Evolutionary conservation across 2,888 invertebrate species (phyloP).

Genomic region (Pelosia muscerda): DNA sequence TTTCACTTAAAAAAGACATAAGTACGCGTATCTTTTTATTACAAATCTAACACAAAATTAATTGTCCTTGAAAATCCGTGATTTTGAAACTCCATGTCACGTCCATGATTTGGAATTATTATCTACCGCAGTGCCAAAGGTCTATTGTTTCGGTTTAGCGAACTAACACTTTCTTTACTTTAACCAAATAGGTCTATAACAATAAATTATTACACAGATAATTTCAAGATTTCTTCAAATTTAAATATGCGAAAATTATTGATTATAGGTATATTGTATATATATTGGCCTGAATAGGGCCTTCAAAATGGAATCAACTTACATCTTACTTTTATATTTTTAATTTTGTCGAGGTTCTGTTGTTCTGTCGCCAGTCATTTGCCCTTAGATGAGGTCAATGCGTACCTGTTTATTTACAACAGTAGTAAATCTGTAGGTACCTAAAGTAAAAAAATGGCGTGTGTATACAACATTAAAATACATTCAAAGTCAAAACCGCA

Average conservation of each 20-base stretch:
- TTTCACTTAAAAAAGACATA: neutral
- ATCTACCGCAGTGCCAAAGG: no score
- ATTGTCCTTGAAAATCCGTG: no score
- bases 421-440: neutral
- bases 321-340: neutral
- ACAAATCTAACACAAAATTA: no score
- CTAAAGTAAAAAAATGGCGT: neutral
- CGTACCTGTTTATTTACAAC: neutral
- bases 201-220: neutral
- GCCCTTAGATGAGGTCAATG: neutral
- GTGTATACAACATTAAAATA: neutral
- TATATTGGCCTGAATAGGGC: no score
- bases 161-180: no score
- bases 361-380: neutral
- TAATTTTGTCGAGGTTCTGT: neutral
- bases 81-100: no score
- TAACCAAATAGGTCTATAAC: no score
- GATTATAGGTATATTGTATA: no score
- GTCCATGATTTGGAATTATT: no score
- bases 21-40: neutral
- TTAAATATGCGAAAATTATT: neutral
- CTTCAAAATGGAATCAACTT: neutral
- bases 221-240: neutral
- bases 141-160: no score
- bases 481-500: slow-evolving; percentile 33